These are phyloP conservation scores for Parnassius orleans DNA, from an alignment of 2,888 invertebrate species.

Conservation along the genomic window DNA sequence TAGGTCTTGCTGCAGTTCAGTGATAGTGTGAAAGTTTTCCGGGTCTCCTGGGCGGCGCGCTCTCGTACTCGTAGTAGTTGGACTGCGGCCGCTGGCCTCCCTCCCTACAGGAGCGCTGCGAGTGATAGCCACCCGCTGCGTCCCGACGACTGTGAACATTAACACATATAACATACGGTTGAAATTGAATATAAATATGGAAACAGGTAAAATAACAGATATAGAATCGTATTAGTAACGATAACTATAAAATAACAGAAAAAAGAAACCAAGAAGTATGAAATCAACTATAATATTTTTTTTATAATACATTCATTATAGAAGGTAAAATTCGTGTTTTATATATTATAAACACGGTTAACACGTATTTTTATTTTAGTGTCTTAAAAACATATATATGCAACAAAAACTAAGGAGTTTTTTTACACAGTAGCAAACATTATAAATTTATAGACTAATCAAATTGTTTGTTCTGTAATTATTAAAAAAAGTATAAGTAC, in stretches of 20 bases:
- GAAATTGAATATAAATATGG: neutral
- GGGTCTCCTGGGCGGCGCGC: slow-evolving; percentile 80
- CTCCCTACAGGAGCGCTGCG: slow-evolving; percentile 82
- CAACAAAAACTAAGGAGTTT: too few species aligned
- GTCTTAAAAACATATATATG: too few species aligned
- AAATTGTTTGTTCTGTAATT: neutral
- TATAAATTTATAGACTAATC: neutral
- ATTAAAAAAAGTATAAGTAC: neutral
- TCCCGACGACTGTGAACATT: slow-evolving; percentile 59
- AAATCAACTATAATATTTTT: too few species aligned
- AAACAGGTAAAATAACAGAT: neutral
- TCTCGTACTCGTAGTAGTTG: slow-evolving; percentile 93
- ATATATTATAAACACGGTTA: too few species aligned
- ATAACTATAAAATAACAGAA: neutral
- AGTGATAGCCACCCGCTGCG: slow-evolving; percentile 75
- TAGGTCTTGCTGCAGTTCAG: slow-evolving; percentile 49
- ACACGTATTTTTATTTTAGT: too few species aligned
- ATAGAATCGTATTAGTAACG: too few species aligned
- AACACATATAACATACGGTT: neutral
- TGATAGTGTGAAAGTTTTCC: slow-evolving; percentile 78
- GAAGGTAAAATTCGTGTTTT: too few species aligned
- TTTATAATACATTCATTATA: too few species aligned
- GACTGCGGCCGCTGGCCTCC: slow-evolving; percentile 85
- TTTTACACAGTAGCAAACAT: neutral
- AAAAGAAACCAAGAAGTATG: neutral